phyloP scores from a whole-genome alignment of 2,888 invertebrate genomes.

The Eristalis arbustorum region DNA sequence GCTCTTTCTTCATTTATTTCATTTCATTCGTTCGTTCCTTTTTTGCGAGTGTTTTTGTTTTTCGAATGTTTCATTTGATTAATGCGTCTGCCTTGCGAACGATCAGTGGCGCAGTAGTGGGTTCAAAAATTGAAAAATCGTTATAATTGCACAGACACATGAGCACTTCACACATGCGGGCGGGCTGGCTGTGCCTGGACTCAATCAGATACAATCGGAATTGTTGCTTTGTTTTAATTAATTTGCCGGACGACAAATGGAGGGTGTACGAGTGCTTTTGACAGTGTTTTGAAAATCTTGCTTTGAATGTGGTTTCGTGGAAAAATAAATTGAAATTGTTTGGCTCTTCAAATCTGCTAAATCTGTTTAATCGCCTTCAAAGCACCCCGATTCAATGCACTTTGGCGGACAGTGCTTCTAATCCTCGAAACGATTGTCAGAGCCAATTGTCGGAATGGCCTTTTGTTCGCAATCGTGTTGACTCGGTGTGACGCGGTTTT shows the following conservation, averaged over 20 bases:
- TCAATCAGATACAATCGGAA: constrained; percentile 66
- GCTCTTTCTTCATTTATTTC: not conserved
- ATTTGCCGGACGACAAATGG: not conserved
- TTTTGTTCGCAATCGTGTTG: too few species aligned
- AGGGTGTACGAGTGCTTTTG: not conserved
- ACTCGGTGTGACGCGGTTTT: too few species aligned
- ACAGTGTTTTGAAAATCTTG: not conserved
- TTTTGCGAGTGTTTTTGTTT: constrained; percentile 24
- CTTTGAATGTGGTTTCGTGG: too few species aligned
- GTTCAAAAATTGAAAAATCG: constrained; percentile 65
- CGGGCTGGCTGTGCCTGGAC: constrained; percentile 25
- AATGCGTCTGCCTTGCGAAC: constrained; percentile 56
- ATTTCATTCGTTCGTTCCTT: not conserved
- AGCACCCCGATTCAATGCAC: too few species aligned
- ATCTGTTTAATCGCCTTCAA: too few species aligned
- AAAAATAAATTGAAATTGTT: too few species aligned
- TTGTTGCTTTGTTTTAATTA: constrained; percentile 13
- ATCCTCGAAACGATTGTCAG: too few species aligned
- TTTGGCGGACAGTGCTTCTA: too few species aligned
- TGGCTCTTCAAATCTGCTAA: too few species aligned
- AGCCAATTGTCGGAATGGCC: too few species aligned
- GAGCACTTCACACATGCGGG: constrained; percentile 38
- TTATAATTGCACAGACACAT: constrained; percentile 48
- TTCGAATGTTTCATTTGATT: constrained; percentile 62
- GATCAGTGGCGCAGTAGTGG: constrained; percentile 8